Conservation (phyloP, 2,113 vertebrate species). For the Rattus rattus region DNA sequence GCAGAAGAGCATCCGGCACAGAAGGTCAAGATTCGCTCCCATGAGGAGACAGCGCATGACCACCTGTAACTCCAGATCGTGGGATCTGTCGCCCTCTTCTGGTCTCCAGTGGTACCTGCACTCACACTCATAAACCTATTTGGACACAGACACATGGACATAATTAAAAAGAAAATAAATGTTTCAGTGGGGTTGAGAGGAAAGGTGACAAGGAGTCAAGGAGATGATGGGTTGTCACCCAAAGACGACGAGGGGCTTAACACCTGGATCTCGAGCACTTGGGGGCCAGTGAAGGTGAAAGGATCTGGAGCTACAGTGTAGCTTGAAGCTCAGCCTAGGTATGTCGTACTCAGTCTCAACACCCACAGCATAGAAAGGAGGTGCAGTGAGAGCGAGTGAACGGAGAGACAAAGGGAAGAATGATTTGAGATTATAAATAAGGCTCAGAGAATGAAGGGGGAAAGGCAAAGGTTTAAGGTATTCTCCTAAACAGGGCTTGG, state of each 20-base stretch:
- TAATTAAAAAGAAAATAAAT: neutral
- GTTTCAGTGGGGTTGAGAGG: neutral
- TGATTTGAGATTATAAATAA: neutral
- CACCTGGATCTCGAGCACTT: neutral
- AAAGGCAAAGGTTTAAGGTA: too few species aligned
- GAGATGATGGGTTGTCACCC: neutral
- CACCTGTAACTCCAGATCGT: neutral
- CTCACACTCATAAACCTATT: neutral
- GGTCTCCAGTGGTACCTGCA: neutral
- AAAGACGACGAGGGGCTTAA: neutral
- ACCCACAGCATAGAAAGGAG: neutral
- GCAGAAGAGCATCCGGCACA: accelerated
- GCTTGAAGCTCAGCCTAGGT: neutral
- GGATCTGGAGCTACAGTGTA: neutral
- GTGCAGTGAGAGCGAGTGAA: neutral
- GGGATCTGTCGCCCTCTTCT: neutral
- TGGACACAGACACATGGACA: too few species aligned
- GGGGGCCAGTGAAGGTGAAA: neutral
- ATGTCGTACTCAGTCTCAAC: neutral
- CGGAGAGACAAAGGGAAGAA: neutral
- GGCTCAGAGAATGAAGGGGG: neutral
- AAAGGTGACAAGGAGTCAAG: too few species aligned
- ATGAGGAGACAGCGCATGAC: neutral
- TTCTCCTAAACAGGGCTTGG: too few species aligned
- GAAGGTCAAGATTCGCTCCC: too few species aligned